Base-by-base conservation (phyloP, 2,113 vertebrate species). In the Hippocampus guttulatus region DNA sequence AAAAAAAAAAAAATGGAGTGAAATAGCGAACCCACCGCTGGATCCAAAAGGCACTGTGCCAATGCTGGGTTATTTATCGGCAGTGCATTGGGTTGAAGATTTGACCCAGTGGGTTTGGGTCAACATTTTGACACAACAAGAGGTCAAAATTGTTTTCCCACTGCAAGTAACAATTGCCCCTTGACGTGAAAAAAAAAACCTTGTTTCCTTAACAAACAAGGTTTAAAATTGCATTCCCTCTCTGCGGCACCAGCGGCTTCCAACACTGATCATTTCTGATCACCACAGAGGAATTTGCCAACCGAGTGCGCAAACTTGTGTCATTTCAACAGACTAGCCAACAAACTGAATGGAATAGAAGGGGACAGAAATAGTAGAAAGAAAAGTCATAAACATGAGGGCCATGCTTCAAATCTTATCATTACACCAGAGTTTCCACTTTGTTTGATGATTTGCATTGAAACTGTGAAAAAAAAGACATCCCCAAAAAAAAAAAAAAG, bases 261-360 rank as follows among this genome's bases (percentile, higher is more conserved):
- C 25, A 30, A 25, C 5, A 30, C 4, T 30, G 12, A 15, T 60
- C 5, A 6, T 27, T 60, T 27, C 25, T 14, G 1, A 30, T 15
- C 57, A 60, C 8, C 23, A 23, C 14, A 15, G 16, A 15, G 30
- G 11, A 27, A 30, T 33, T 61, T 30, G 57, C 15, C 27, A 61
- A 18, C 58, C 18, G 1, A 33, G 14, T 6, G 52, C 52, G 10
- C 52, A 54, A 54, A 18, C 27, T 18, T 61, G 27, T 30, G 58
- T 61, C 15, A 33, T 61, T 61, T 61, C 58, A 61, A 61, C 58
- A 61, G 30, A 33, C 25, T 15, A 61, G 23, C 58, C 58, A 61
- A 33, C 27, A 30, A 33, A 7, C 7, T 18, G 18, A 57, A 23
- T 57, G 55, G 23, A 57, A 61, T 7, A 18, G 11, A 3, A 61